Percentiles rank a stretch among this genome's conserved stretches.
phyloP scores from a whole-genome alignment of 2,888 invertebrate species.

The Amblyjoppa fuscipennis region DNA sequence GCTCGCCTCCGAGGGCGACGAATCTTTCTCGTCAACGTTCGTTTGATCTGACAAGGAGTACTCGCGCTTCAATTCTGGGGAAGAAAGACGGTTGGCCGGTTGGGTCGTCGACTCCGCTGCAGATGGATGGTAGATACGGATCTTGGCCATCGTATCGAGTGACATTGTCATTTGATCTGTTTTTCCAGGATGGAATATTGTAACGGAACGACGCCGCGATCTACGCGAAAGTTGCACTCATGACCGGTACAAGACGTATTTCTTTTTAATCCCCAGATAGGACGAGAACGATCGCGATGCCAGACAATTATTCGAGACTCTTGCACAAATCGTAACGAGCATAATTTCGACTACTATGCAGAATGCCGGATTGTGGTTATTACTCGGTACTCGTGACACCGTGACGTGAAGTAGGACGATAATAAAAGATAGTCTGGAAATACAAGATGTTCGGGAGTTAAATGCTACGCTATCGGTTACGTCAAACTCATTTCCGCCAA shows the following conservation, averaged over 20 bases:
- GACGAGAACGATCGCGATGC: conserved; percentile 9
- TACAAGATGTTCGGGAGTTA: conserved; percentile 24
- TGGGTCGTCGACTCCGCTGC: conserved; percentile 23
- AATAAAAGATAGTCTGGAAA: conserved; percentile 56
- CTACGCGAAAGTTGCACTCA: conserved; percentile 14
- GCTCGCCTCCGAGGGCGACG: conserved; percentile 47
- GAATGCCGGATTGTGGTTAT: conserved; percentile 49
- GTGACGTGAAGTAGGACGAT: conserved; percentile 8
- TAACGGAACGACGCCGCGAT: background rate
- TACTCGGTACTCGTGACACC: conserved; percentile 32
- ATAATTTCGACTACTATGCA: conserved; percentile 55
- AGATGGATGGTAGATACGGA: conserved; percentile 37
- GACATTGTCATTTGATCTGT: conserved; percentile 71
- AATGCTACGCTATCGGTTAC: too few relatives aligned
- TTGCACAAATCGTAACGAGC: conserved; percentile 23
- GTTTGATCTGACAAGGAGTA: conserved; percentile 39
- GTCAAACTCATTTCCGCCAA: background rate
- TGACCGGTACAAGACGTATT: background rate
- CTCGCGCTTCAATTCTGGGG: conserved; percentile 16
- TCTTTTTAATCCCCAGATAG: conserved; percentile 21
- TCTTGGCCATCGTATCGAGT: conserved; percentile 66
- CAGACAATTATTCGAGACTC: conserved; percentile 13
- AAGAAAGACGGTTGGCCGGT: conserved; percentile 29
- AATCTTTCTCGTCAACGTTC: conserved; percentile 22
- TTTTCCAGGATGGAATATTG: background rate